Evolutionary conservation across 2,797 vertebrate genomes (phyloP).

Genomic region (Lophius americanus): DNA sequence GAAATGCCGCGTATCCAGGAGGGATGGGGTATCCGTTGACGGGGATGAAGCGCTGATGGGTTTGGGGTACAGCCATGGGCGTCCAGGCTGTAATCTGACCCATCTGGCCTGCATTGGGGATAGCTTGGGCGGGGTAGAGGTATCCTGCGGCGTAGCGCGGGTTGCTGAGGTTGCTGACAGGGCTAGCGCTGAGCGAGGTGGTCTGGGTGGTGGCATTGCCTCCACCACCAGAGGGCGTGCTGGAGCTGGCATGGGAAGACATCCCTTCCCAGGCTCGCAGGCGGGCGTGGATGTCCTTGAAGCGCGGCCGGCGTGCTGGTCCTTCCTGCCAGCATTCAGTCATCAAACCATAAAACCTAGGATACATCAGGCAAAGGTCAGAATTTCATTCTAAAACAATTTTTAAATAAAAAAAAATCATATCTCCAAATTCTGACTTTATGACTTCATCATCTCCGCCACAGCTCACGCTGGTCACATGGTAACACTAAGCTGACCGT

Average conservation of each 20-base stretch:
- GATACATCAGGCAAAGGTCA: not conserved
- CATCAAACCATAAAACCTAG: constrained; percentile 93
- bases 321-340: constrained; percentile 98
- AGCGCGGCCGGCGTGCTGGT: constrained; percentile 90
- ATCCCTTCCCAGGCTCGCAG: constrained; percentile 96
- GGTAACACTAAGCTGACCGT: constrained; percentile 1
- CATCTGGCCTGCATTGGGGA: constrained; percentile 83
- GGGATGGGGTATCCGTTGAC: constrained; percentile 97
- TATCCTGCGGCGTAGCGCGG: constrained; percentile 90
- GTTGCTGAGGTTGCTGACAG: constrained; percentile 96
- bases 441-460: not conserved
- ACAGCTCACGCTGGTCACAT: not conserved
- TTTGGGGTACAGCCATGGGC: constrained; percentile 87
- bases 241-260: constrained; percentile 95
- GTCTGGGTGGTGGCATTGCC: constrained; percentile 99
- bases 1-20: constrained; percentile 93
- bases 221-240: constrained; percentile 94
- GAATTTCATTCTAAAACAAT: not conserved
- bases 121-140: constrained; percentile 89
- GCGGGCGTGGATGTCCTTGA: constrained; percentile 93
- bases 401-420: not conserved
- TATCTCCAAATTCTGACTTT: no score
- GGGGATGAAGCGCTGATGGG: constrained; percentile 95
- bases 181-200: constrained; percentile 97
- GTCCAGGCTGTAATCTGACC: constrained; percentile 86